These are phyloP conservation scores for Esperia sulphurella DNA, from an alignment of 2,888 invertebrate species.

Conservation along the genomic window DNA sequence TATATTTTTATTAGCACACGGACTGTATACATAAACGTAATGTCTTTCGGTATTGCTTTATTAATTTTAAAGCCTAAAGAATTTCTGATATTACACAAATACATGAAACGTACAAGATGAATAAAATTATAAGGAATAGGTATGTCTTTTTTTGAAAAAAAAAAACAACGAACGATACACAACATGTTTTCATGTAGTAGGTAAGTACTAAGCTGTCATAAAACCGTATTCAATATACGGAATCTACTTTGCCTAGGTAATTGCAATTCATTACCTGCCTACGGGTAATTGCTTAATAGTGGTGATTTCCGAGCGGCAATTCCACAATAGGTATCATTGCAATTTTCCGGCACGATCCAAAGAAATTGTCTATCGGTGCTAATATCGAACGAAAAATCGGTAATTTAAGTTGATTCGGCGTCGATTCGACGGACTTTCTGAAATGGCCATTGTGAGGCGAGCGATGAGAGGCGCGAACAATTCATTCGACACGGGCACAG, in stretches of 20 bases:
- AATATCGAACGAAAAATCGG: conserved; percentile 36
- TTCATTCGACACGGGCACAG: conserved; percentile 54
- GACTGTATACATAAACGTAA: too few relatives aligned
- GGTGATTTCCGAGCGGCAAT: conserved; percentile 27
- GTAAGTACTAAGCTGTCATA: too few relatives aligned
- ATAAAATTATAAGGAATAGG: too few relatives aligned
- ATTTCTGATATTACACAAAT: too few relatives aligned
- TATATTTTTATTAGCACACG: too few relatives aligned
- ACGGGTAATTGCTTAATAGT: conserved; percentile 29
- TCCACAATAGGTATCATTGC: conserved; percentile 26
- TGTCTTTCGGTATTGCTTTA: too few relatives aligned
- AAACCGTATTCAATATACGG: too few relatives aligned
- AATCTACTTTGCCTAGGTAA: conserved; percentile 16
- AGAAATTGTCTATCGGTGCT: not conserved
- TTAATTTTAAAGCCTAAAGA: too few relatives aligned
- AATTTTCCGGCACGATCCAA: conserved; percentile 41
- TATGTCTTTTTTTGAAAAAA: too few relatives aligned
- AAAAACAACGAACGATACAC: too few relatives aligned
- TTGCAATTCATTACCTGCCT: conserved; percentile 32
- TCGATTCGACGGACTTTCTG: conserved; percentile 49
- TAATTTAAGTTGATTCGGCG: conserved; percentile 64
- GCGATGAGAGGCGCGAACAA: conserved; percentile 50
- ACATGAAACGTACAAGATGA: too few relatives aligned
- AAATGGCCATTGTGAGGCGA: conserved; percentile 25
- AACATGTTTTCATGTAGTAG: too few relatives aligned